Percentiles rank a stretch among this genome's conserved stretches.
These are phyloP conservation scores for Eulemur mongoz DNA, from an alignment of 2,797 vertebrate genomes.

Conservation along the genomic window DNA sequence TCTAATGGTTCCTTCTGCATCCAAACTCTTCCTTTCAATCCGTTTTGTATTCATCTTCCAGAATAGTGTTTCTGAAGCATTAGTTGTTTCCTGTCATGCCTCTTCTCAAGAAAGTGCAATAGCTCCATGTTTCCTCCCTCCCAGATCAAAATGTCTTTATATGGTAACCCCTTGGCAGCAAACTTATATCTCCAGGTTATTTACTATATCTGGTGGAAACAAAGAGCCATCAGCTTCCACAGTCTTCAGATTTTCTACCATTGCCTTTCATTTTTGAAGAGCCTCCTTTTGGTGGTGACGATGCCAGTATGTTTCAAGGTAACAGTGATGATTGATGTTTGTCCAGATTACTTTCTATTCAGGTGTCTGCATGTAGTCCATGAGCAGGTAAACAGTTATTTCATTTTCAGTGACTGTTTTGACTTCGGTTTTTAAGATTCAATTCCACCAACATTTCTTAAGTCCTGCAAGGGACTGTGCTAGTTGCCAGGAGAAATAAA, in stretches of 20 bases:
- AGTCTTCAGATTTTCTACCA: neutral
- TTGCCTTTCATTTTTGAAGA: neutral
- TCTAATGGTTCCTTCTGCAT: neutral
- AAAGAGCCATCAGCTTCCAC: neutral
- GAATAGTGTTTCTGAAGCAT: neutral
- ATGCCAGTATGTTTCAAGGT: neutral
- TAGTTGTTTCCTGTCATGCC: neutral
- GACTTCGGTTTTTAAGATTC: neutral
- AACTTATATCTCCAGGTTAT: neutral
- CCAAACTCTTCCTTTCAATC: neutral
- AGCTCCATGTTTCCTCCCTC: neutral
- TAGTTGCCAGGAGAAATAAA: neutral
- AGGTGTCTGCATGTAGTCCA: neutral
- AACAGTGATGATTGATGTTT: neutral
- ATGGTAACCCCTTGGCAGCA: neutral
- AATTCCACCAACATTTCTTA: neutral
- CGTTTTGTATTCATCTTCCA: neutral
- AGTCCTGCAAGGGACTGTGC: rapidly evolving
- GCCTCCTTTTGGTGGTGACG: neutral
- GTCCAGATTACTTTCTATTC: neutral
- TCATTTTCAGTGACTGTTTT: neutral
- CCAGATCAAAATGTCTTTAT: neutral
- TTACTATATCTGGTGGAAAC: neutral
- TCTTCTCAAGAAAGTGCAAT: neutral
- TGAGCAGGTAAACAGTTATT: neutral